Percentiles rank a stretch among this genome's conserved stretches.
These are phyloP conservation scores for Acanthis flammea DNA, from an alignment of 2,797 vertebrate species.

Conservation along the genomic window DNA sequence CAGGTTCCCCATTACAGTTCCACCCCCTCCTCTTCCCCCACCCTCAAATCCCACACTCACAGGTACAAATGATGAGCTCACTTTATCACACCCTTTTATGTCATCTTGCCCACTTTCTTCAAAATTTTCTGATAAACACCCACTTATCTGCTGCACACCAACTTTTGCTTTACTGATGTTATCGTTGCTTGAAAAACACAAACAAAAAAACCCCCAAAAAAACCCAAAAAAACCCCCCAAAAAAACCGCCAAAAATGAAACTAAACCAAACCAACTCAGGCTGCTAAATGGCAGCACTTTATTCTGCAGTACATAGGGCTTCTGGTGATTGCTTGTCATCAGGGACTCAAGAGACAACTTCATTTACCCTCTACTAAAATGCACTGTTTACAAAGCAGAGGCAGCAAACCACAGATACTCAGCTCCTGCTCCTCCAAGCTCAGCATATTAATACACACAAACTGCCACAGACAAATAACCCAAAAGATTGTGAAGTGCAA, in stretches of 20 bases:
- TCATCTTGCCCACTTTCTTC: background rate
- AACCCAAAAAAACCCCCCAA: too few species aligned
- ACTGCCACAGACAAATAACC: too few species aligned
- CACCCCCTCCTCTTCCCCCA: background rate
- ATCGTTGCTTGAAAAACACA: background rate
- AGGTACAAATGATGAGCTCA: background rate
- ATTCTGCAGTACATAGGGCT: accelerated
- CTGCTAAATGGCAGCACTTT: background rate
- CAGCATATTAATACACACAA: background rate
- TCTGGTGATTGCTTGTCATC: accelerated
- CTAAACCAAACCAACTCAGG: background rate
- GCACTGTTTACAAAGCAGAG: background rate
- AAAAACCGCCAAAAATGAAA: background rate
- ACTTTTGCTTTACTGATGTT: background rate
- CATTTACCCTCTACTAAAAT: background rate
- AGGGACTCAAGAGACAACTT: background rate
- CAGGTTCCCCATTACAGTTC: background rate
- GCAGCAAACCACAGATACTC: background rate
- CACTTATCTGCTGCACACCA: background rate
- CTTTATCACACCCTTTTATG: conserved; percentile 19
- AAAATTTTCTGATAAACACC: conserved; percentile 6
- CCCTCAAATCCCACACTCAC: background rate
- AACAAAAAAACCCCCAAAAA: background rate
- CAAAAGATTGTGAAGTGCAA: background rate
- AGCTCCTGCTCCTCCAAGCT: accelerated